Evolutionary conservation across 2,113 vertebrate species (phyloP), one percentile per base, ranked within the genome.

Genomic region (Lycaon pictus): DNA sequence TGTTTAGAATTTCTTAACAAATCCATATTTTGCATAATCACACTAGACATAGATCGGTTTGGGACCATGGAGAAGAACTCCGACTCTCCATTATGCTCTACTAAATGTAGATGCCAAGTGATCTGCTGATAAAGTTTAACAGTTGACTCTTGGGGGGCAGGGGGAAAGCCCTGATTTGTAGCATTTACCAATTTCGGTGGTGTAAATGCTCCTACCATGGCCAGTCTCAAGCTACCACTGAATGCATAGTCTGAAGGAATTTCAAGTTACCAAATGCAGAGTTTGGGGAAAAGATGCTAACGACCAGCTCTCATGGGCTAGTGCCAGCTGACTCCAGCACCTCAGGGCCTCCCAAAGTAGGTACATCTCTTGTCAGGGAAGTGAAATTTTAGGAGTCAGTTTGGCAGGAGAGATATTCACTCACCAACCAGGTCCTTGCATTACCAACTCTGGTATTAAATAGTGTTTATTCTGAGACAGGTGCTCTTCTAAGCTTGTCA

Each of bases 1-100:
- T 53, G 58, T 62, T 92, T 74, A 72, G 20, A 89, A 93, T 67
- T 92, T 92, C 72, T 86, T 83, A 87, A 94, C 51, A 77, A 94
- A 81, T 37, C 60, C 0, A 0, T 74, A 83, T 82, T 65, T 95
- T 51, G 90, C 27, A 74, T 17, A 37, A 17, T 89, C 65, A 81
- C 71, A 60, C 7, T 32, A 77, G 48, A 55, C 11, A 4, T 27
- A 23, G 51, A 90, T 86, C 19, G 60, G n/a, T 72, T 79, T 87
- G 32, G 67, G 90, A 79, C 6, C 25, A 27, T 53, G 48, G 79
- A 58, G 15, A 79, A 76, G 63, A 90, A 77, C 3, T 27, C 15
- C 32, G 56, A 9, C 55, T 93, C 37, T 37, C 29, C 16, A 5
- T 62, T 37, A 43, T 7, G 32, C 17, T n/a, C 32, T 10, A 17